Conservation (phyloP, 2,888 invertebrate genomes). For the Stenolophus ochropezus region DNA sequence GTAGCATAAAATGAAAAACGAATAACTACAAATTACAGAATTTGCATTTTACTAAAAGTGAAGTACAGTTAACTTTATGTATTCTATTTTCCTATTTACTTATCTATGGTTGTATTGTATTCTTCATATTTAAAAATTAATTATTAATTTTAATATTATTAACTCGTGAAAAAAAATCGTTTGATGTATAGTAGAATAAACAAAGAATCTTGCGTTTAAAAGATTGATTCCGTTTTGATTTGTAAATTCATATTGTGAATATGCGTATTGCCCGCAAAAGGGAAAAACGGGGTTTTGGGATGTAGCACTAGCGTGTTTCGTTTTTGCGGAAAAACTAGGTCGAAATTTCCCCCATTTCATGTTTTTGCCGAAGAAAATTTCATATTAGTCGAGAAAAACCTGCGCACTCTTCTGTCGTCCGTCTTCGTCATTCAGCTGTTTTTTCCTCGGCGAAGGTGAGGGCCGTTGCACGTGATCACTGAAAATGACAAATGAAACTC, state of each 20-base stretch:
- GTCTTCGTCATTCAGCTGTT: constrained; percentile 44
- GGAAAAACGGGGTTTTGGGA: not conserved
- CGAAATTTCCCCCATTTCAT: constrained; percentile 22
- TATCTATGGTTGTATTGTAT: too few species aligned
- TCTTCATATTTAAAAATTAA: too few species aligned
- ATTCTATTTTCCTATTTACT: too few species aligned
- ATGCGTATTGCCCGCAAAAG: not conserved
- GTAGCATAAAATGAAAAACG: too few species aligned
- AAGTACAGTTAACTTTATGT: too few species aligned
- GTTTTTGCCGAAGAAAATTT: constrained; percentile 31
- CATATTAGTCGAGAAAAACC: constrained; percentile 27
- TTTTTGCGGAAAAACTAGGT: not conserved
- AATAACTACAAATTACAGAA: too few species aligned
- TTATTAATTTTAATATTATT: too few species aligned
- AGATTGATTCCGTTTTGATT: not conserved
- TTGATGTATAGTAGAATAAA: too few species aligned
- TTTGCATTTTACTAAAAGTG: too few species aligned
- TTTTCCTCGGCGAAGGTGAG: constrained; percentile 39
- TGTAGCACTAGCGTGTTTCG: not conserved
- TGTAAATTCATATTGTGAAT: not conserved
- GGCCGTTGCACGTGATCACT: constrained; percentile 62
- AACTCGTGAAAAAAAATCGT: too few species aligned
- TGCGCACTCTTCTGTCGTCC: constrained; percentile 35
- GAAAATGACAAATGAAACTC: constrained; percentile 65
- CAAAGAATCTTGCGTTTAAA: too few species aligned